Base-by-base conservation (phyloP, 2,888 invertebrate species). In the Xanthorhoe designata region DNA sequence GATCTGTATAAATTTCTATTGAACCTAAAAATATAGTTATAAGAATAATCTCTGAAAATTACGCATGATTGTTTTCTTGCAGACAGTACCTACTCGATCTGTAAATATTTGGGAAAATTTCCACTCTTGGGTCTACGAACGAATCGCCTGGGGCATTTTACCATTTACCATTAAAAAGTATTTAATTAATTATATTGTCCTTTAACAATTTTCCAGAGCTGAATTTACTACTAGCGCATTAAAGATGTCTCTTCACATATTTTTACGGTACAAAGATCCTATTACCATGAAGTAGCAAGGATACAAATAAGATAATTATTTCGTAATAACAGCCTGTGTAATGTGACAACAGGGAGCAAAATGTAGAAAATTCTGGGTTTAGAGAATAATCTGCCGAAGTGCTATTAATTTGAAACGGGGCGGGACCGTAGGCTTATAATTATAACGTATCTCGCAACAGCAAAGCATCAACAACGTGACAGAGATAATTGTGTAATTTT, bases 321-420 rank as follows among this genome's bases (percentile, higher is more conserved):
- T 76, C 73, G 75, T 76, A 77, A 75, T 73, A 75, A 66, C 70
- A 70, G 73, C 71, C 69, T 68, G 56, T 71, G 69, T 75, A 74
- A 78, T 75, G 72, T 72, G 73, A 75, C 75, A 78, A 78, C 77
- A 81, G 78, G 78, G 75, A 80, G 73, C 74, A 76, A 80, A 85
- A 84, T 78, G 82, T 78, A 84, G 78, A 83, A 81, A 80, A 82
- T 79, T 79, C 73, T 73, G 76, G 76, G 76, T 68, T 75, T 71
- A 62, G 69, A 74, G 73, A 69, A 77, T 85, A 86, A 87, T 85
- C 81, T 82, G 76, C 78, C 78, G 7, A 19, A 38, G 19, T 35
- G 45, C 32, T 50, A 42, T 42, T 32, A 10, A 47, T 24, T 50
- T 58, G 15, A 18, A 42, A 7, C 54, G 58, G 42, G 57, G 42